Evolutionary conservation across 2,888 invertebrate genomes (phyloP).

Genomic region (Pheosia tremula): DNA sequence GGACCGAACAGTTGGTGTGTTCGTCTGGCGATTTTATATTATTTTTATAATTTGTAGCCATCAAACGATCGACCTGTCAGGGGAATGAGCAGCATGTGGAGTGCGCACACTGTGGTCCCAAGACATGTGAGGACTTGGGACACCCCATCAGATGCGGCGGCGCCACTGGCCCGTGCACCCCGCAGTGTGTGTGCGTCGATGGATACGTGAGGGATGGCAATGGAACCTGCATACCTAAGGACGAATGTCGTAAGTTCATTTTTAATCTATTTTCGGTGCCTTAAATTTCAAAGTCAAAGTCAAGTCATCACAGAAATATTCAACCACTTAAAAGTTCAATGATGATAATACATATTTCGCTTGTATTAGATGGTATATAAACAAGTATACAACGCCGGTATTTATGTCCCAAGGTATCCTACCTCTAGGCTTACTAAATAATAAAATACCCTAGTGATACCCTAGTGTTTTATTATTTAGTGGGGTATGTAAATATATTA

Average conservation of each 20-base stretch:
- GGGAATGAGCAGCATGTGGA: constrained; percentile 56
- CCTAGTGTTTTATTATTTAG: no score
- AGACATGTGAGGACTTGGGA: constrained; percentile 60
- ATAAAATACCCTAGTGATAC: no score
- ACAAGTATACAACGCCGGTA: no score
- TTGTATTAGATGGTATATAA: no score
- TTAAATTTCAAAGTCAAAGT: not conserved
- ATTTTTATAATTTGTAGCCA: constrained; percentile 35
- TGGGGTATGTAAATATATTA: no score
- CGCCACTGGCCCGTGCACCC: constrained; percentile 51
- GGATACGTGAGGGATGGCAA: constrained; percentile 56
- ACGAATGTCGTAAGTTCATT: constrained; percentile 54
- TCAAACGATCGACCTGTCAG: constrained; percentile 52
- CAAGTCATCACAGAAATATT: no score
- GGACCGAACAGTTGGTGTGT: no score
- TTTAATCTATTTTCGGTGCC: not conserved
- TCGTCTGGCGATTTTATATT: no score
- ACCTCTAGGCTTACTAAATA: no score
- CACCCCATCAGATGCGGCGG: constrained; percentile 55
- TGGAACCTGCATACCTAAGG: constrained; percentile 56
- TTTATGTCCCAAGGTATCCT: no score
- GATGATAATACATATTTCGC: no score
- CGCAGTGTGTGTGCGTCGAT: constrained; percentile 64
- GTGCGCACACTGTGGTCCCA: constrained; percentile 63
- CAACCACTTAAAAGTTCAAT: no score